These are phyloP conservation scores for Chaenodraco wilsoni DNA, from an alignment of 2,797 vertebrate species.

Conservation along the genomic window DNA sequence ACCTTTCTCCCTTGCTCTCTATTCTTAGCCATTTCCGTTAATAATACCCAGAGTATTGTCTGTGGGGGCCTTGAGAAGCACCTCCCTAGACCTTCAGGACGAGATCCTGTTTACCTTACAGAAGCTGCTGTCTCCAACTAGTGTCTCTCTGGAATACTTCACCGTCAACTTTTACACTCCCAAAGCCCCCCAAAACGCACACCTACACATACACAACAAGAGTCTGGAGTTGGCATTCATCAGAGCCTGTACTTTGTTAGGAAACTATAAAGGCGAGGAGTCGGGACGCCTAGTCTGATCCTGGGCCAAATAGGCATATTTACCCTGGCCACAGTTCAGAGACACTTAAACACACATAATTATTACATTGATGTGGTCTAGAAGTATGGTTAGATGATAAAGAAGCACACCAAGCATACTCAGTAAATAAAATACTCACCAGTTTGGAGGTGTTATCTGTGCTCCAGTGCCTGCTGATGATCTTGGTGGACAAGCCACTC, in stretches of 20 bases:
- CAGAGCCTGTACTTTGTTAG: conserved; percentile 68
- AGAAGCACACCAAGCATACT: conserved; percentile 17
- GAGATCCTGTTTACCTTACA: conserved; percentile 86
- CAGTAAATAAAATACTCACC: conserved; percentile 47
- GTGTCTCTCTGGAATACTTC: conserved; percentile 79
- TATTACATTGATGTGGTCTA: conserved; percentile 4
- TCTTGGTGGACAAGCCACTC: conserved; percentile 66
- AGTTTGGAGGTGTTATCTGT: conserved; percentile 73
- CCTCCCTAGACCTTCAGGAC: conserved; percentile 82
- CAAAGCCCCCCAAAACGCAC: conserved; percentile 35
- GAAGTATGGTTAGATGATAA: not conserved
- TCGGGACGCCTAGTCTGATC: conserved; percentile 56
- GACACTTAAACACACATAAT: conserved; percentile 26
- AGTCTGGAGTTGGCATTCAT: conserved; percentile 70
- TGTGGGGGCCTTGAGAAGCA: conserved; percentile 82
- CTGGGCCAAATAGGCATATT: conserved; percentile 50
- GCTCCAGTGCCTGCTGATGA: conserved; percentile 61
- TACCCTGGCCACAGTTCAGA: conserved; percentile 57
- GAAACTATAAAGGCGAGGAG: conserved; percentile 72
- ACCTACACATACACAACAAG: conserved; percentile 53
- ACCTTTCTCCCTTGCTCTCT: conserved; percentile 82
- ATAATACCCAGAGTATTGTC: conserved; percentile 87
- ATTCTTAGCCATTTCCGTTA: conserved; percentile 87
- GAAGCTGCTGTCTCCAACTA: conserved; percentile 81
- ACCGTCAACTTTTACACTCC: conserved; percentile 70